Evolutionary conservation across 2,888 invertebrate genomes (phyloP), one percentile per base, ranked within the genome.

Genomic region (Megastigmus dorsalis): DNA sequence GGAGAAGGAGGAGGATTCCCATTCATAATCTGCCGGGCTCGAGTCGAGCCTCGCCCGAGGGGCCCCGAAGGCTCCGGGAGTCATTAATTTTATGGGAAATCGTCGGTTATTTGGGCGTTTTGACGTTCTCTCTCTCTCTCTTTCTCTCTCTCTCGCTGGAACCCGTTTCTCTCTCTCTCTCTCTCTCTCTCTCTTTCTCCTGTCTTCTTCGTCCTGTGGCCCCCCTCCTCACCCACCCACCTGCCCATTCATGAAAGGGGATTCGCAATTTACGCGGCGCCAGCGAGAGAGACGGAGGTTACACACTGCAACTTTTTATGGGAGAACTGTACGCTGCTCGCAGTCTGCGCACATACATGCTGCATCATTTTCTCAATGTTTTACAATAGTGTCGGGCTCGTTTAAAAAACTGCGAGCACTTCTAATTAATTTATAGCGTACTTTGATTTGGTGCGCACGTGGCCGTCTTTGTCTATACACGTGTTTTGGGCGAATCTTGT

Each of bases 61-160:
- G n/a, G 63, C 55, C 54, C 26, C 45, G 33, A 45, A 50, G 68
- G 54, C 69, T 55, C 60, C 77, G 79, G 78, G 65, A 81, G 82
- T 84, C 85, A 84, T 87, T 86, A 87, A 86, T 88, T 87, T 85
- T 81, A 84, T 79, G 84, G 85, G 83, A 84, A 86, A 86, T 84
- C 84, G 81, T 80, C 81, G 81, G 82, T 85, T 85, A 82, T 84
- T 85, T 86, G 85, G 82, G 81, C 84, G 84, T 86, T 85, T 85
- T 70, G 74, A 74, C 74, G 52, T 54, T 48, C 43, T n/a, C 84
- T 84, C 84, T 84, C 81, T 78, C 74, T 74, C 75, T 70, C 75
- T 65, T 57, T 60, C 70, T 63, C 75, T 57, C 36, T n/a, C 43
- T 52, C 36, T n/a, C 48, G n/a, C n/a, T 43, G n/a, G 81, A 81